Evolutionary conservation across 2,888 invertebrate species (phyloP), one percentile per base, ranked within the genome.

Genomic region (Belgica antarctica): DNA sequence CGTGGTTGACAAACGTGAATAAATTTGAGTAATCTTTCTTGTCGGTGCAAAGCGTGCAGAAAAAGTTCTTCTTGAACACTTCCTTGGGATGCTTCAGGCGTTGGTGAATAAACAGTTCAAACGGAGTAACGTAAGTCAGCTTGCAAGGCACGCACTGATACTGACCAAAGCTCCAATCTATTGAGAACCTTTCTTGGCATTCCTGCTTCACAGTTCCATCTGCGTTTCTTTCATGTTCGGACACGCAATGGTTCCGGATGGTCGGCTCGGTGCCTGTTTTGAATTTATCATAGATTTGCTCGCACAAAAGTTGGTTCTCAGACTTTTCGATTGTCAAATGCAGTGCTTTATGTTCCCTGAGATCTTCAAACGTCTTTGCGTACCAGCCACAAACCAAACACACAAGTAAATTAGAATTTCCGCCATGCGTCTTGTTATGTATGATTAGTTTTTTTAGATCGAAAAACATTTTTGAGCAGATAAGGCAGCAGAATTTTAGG

Each of bases 1-100:
- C 73, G 69, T 77, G 77, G 72, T 76, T 77, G 2, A 77, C 71
- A 65, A 76, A 76, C 1, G 73, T 72, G 46, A 75, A 73, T 69
- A 76, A 76, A 3, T 74, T 75, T 4, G 70, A 25, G 28, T 74
- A 75, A 2, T 70, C 17, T 71, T 77, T 76, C 7, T 59, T 31
- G 10, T 70, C 70, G 1, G 74, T 72, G 57, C 77, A 77, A 72
- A 76, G 76, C 8, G 70, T 72, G 62, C 77, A 77, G 57, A 17
- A 15, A 25, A 31, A 70, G 17, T n/a, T 68, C 25, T 52, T 31
- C 46, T 70, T 61, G 27, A 2, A 12, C 31, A 28, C 7, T 36
- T 36, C 27, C 1, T 61, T 57, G 2, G 22, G 22, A 57, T 70
- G 70, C 27, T 70, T 57, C 1, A 57, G 27, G 15, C 57, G 57